Conservation (phyloP, 2,797 vertebrate species). For the Crypturellus tataupa region DNA sequence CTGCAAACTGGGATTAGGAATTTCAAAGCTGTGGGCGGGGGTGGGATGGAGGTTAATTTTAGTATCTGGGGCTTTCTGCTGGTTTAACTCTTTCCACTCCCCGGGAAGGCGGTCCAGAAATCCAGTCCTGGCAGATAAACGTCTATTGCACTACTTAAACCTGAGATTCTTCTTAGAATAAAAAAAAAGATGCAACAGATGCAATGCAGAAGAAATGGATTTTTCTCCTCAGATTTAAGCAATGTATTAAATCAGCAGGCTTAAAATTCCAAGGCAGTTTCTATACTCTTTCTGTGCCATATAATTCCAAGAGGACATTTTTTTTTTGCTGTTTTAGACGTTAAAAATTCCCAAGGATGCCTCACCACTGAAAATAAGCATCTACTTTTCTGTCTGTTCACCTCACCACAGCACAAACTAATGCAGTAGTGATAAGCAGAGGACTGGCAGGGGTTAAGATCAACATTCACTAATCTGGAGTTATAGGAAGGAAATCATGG, state of each 20-base stretch:
- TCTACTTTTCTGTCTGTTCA: neutral
- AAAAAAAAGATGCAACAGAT: neutral
- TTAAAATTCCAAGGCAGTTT: neutral
- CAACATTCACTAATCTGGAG: neutral
- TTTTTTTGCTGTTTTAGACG: neutral
- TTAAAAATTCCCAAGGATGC: neutral
- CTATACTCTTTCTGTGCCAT: neutral
- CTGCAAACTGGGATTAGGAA: slow-evolving; percentile 44
- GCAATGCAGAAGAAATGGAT: neutral
- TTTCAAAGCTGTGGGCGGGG: slow-evolving; percentile 19
- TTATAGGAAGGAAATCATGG: neutral
- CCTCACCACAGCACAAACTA: neutral
- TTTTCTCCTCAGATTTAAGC: neutral
- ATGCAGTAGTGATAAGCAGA: neutral
- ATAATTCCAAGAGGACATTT: neutral
- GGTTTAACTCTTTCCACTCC: slow-evolving; percentile 44
- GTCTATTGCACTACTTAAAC: neutral
- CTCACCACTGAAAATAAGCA: neutral
- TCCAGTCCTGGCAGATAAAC: neutral
- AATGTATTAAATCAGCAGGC: neutral
- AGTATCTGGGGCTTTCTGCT: slow-evolving; percentile 51
- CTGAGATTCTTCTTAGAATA: neutral
- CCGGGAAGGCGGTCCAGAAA: neutral
- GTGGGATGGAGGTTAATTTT: slow-evolving; percentile 49
- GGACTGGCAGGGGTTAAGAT: fast-evolving